Evolutionary conservation across 2,113 vertebrate species (phyloP).

Genomic region (Rhinoderma darwinii): DNA sequence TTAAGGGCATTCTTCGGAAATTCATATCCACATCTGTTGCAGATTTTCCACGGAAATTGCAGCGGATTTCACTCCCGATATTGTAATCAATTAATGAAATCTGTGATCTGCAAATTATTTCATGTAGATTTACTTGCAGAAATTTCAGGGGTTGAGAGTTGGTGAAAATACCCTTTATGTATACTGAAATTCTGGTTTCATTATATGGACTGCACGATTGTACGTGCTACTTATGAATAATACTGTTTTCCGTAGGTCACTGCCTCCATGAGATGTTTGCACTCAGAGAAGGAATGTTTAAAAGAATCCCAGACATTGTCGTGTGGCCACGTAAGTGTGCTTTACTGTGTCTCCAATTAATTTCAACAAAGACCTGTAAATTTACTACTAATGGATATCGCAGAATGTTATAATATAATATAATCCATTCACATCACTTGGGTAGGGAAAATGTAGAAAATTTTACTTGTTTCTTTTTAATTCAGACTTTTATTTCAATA

Average conservation of each 20-base stretch:
- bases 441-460: not conserved
- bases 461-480: too few relatives aligned
- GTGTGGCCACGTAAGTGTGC: constrained; percentile 91
- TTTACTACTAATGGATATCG: not conserved
- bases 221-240: constrained; percentile 5
- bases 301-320: constrained; percentile 92
- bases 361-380: not conserved
- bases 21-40: too few relatives aligned
- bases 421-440: not conserved
- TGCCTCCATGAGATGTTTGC: constrained; percentile 96
- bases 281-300: constrained; percentile 92
- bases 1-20: too few relatives aligned
- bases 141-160: too few relatives aligned
- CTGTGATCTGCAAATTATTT: too few relatives aligned
- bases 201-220: not conserved
- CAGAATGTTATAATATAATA: not conserved
- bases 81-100: too few relatives aligned
- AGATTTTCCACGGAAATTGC: too few relatives aligned
- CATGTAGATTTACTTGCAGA: too few relatives aligned
- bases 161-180: not conserved
- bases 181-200: not conserved
- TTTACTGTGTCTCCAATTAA: not conserved
- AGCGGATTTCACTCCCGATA: too few relatives aligned
- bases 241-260: constrained; percentile 81
- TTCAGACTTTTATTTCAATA: too few relatives aligned